Evolutionary conservation across 2,888 invertebrate genomes (phyloP).

Genomic region (Priocnemis perturbator): DNA sequence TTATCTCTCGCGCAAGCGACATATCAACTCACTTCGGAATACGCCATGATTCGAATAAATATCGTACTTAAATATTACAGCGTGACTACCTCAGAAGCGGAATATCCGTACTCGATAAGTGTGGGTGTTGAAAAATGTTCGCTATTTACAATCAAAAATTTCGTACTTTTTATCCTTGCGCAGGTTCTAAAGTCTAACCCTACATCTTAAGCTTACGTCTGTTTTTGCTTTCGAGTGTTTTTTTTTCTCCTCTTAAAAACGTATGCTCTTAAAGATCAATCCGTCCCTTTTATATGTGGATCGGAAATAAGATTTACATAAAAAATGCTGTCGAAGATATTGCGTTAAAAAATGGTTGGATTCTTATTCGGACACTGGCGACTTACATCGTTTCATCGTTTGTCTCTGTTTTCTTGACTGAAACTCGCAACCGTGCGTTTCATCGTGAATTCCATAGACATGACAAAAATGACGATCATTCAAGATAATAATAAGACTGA

Average conservation of each 20-base stretch:
- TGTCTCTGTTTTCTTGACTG: neutral
- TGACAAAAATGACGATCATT: too few species aligned
- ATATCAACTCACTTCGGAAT: conserved; percentile 26
- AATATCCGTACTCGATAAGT: conserved; percentile 30
- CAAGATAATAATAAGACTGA: too few species aligned
- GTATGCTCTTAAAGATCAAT: conserved; percentile 20
- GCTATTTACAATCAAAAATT: conserved; percentile 37
- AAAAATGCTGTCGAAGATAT: conserved; percentile 34
- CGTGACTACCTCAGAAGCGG: conserved; percentile 39
- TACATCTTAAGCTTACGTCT: conserved; percentile 34
- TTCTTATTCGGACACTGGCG: conserved; percentile 30
- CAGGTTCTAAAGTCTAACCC: conserved; percentile 18
- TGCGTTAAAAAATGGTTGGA: conserved; percentile 31
- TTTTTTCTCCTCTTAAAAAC: conserved; percentile 25
- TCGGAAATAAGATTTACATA: conserved; percentile 30
- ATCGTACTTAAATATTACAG: conserved; percentile 38
- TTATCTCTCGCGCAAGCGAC: neutral
- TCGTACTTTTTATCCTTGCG: conserved; percentile 15
- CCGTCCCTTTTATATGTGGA: conserved; percentile 12
- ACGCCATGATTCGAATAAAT: conserved; percentile 40
- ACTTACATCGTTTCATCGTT: neutral
- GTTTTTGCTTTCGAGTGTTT: neutral
- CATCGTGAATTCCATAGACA: too few species aligned
- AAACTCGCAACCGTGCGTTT: too few species aligned
- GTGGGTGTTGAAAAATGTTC: conserved; percentile 33